Evolutionary conservation across 2,113 vertebrate genomes (phyloP).

Genomic region (Ondatra zibethicus): DNA sequence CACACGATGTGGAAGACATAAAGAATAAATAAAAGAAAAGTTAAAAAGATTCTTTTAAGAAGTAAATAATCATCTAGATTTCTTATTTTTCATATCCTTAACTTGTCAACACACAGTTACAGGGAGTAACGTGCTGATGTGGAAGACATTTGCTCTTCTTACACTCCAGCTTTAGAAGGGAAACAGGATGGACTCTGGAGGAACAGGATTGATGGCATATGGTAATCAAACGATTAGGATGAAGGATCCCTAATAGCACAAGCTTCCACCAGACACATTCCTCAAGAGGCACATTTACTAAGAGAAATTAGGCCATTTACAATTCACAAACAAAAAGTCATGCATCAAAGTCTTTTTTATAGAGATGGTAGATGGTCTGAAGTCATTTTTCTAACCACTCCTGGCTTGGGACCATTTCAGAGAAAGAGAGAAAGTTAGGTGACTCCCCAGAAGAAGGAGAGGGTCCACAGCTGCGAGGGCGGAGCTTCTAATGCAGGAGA

Average conservation of each 20-base stretch:
- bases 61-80: background rate
- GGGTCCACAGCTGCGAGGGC: background rate
- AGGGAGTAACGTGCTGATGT: slow-evolving; percentile 53
- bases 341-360: slow-evolving; percentile 42
- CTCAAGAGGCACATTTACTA: slow-evolving; percentile 67
- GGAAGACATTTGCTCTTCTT: slow-evolving; percentile 61
- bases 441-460: background rate
- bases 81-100: slow-evolving; percentile 57
- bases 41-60: background rate
- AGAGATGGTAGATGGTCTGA: background rate
- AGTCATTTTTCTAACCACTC: slow-evolving; percentile 33
- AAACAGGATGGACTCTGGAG: slow-evolving; percentile 42
- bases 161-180: slow-evolving; percentile 51
- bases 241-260: slow-evolving; percentile 57
- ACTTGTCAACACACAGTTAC: slow-evolving; percentile 53
- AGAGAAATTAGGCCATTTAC: slow-evolving; percentile 66
- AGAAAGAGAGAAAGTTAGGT: slow-evolving; percentile 7
- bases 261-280: slow-evolving; percentile 77
- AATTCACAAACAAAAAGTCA: slow-evolving; percentile 76
- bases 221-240: slow-evolving; percentile 76
- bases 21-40: background rate
- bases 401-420: slow-evolving; percentile 45
- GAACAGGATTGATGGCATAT: slow-evolving; percentile 74
- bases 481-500: slow-evolving; percentile 29
- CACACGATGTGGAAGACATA: background rate